Percentiles rank a stretch among this genome's conserved stretches.
Evolutionary conservation across 2,888 invertebrate species (phyloP).

Genomic region (Orchesellides sinensis): DNA sequence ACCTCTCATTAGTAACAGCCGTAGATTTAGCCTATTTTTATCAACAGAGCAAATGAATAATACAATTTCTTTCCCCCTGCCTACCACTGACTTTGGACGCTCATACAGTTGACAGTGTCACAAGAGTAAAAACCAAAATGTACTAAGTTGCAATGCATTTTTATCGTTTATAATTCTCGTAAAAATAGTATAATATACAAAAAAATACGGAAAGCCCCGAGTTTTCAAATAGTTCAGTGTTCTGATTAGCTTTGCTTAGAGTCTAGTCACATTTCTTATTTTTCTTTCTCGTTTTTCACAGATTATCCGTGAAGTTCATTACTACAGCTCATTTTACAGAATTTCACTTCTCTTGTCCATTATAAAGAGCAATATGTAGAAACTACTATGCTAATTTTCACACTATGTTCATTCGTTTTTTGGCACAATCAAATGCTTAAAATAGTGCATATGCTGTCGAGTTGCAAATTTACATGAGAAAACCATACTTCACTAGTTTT

Average conservation of each 20-base stretch:
- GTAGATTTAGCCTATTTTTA: slow-evolving; percentile 68
- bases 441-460: background rate
- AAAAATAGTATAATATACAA: background rate
- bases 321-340: slow-evolving; percentile 5
- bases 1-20: slow-evolving; percentile 66
- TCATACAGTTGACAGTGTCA: background rate
- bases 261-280: too few species aligned
- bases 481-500: background rate
- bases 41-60: slow-evolving; percentile 20
- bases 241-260: background rate
- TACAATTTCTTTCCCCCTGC: background rate
- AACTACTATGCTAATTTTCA: background rate
- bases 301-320: slow-evolving; percentile 21
- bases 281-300: slow-evolving; percentile 9
- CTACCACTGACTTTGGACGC: slow-evolving; percentile 26
- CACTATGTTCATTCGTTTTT: background rate
- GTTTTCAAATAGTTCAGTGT: background rate
- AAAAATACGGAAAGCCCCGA: background rate
- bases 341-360: background rate
- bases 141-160: slow-evolving; percentile 24
- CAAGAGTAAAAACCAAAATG: slow-evolving; percentile 10
- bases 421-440: background rate
- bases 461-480: background rate
- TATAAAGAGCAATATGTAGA: slow-evolving; percentile 10
- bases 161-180: slow-evolving; percentile 5